Conservation (phyloP, 2,113 vertebrate species). For the Ammospiza nelsoni region DNA sequence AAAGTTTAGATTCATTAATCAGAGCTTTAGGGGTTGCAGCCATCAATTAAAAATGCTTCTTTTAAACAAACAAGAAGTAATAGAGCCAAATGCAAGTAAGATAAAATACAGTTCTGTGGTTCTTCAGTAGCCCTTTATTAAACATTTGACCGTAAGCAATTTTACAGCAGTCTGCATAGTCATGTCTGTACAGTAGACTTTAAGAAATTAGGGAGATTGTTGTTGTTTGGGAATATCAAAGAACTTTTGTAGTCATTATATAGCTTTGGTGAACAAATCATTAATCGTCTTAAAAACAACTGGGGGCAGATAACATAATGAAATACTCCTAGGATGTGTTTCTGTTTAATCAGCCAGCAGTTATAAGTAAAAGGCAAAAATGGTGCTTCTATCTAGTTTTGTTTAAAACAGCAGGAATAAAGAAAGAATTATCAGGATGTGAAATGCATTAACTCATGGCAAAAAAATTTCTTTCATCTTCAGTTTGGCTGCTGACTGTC, state of each 20-base stretch:
- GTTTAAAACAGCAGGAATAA: constrained; percentile 25
- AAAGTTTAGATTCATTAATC: neutral
- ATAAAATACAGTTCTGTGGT: neutral
- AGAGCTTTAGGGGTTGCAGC: neutral
- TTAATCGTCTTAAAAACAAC: constrained; percentile 24
- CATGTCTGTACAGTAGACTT: neutral
- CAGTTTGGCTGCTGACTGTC: constrained; percentile 27
- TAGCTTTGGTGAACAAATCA: constrained; percentile 13
- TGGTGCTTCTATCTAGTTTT: constrained; percentile 25
- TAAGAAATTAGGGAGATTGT: neutral
- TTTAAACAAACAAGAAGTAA: constrained; percentile 14
- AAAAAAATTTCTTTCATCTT: constrained; percentile 53
- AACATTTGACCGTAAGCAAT: constrained; percentile 5
- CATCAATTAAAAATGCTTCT: neutral
- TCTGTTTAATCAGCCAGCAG: constrained; percentile 30
- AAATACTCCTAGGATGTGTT: neutral
- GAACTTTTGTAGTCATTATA: neutral
- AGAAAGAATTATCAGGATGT: constrained; percentile 30
- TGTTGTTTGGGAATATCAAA: constrained; percentile 35
- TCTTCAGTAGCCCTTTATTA: constrained; percentile 6
- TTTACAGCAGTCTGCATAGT: constrained; percentile 1
- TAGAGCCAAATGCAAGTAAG: neutral
- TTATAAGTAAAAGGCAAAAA: constrained; percentile 30
- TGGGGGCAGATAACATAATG: constrained; percentile 18
- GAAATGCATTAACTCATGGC: neutral